These are phyloP conservation scores for Lamproptera curius DNA, from an alignment of 2,888 invertebrate genomes.

Conservation along the genomic window DNA sequence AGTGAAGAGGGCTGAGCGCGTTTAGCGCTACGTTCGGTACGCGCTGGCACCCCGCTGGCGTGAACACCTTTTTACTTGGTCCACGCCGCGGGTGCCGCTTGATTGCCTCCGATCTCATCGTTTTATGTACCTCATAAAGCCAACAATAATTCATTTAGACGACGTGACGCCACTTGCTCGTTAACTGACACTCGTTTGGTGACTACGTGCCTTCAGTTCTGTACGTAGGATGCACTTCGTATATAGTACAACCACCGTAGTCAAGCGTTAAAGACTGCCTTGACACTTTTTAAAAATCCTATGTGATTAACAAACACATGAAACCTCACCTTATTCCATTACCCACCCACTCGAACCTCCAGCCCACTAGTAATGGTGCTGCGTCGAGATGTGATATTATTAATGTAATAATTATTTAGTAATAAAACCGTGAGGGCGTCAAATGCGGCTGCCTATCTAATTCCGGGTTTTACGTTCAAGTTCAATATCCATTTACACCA, in stretches of 20 bases:
- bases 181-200: conserved; percentile 60
- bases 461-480: conserved; percentile 36
- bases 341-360: neutral
- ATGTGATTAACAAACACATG: neutral
- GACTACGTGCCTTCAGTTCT: conserved; percentile 45
- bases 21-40: conserved; percentile 62
- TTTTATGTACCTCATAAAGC: conserved; percentile 76
- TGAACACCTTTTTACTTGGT: conserved; percentile 72
- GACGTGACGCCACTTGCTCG: conserved; percentile 76
- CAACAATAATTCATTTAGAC: conserved; percentile 78
- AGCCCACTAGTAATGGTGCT: neutral
- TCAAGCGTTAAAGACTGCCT: neutral
- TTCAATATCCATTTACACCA: conserved; percentile 38
- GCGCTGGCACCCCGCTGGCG: conserved; percentile 58
- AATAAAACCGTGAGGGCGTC: conserved; percentile 11
- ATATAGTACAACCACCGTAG: no score
- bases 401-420: conserved; percentile 11
- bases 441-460: conserved; percentile 15
- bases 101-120: conserved; percentile 77
- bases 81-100: conserved; percentile 71
- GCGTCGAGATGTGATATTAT: conserved; percentile 7
- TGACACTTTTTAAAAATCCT: neutral
- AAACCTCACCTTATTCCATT: neutral
- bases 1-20: conserved; percentile 61
- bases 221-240: no score